phyloP scores from a whole-genome alignment of 1,140 invertebrate genomes.

The Patella vulgata region DNA sequence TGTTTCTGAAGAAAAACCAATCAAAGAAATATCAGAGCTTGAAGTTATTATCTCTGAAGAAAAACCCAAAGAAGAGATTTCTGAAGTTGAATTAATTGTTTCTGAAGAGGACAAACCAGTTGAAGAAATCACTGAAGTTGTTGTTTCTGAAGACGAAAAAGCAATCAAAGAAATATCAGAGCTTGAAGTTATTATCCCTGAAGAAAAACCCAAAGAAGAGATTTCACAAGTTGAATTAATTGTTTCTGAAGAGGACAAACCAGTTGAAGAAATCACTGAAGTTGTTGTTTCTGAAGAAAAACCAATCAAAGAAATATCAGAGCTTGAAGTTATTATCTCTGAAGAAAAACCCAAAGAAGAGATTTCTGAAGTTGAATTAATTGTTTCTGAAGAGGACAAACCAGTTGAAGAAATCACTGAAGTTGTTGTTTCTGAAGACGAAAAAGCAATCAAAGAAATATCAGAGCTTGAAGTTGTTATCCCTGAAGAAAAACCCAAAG shows the following conservation, averaged over 20 bases:
- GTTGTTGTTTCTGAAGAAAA: not conserved
- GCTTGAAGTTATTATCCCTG: not conserved
- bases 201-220: constrained; percentile 10
- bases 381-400: not conserved
- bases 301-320: not conserved
- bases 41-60: constrained; percentile 16
- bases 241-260: not conserved
- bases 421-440: constrained; percentile 8
- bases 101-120: not conserved
- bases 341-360: not conserved
- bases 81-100: no score
- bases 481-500: constrained; percentile 13
- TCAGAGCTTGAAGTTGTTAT: constrained; percentile 12
- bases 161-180: not conserved
- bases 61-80: constrained; percentile 9
- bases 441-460: constrained; percentile 7
- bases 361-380: constrained; percentile 9
- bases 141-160: not conserved
- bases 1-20: constrained; percentile 12
- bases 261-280: constrained; percentile 5
- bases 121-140: not conserved
- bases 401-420: not conserved
- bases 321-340: not conserved
- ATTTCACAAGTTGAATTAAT: not conserved
- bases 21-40: constrained; percentile 8